A percentile compares a stretch with the other conserved stretches of the same genome.
Conservation (phyloP, 2,113 vertebrate genomes). For the Jaculus jaculus region DNA sequence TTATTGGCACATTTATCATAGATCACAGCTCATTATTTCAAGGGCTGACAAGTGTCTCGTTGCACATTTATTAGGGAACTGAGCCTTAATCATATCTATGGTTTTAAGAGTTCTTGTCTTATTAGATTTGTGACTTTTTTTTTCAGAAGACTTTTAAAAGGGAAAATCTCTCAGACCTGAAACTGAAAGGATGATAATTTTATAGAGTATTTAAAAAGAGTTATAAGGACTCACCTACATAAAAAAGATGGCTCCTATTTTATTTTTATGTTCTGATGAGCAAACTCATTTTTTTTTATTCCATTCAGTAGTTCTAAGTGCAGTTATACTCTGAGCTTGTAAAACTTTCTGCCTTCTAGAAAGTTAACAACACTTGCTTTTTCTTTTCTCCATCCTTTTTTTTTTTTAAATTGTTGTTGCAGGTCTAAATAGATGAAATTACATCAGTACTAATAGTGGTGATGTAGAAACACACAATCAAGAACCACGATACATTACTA, state of each 20-base stretch:
- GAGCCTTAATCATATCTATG: constrained; percentile 76
- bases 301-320: not conserved
- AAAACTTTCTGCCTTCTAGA: constrained; percentile 37
- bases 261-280: constrained; percentile 76
- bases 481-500: not conserved
- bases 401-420: not conserved
- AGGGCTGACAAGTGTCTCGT: constrained; percentile 65
- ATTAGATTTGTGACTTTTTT: constrained; percentile 77
- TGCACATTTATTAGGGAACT: constrained; percentile 75
- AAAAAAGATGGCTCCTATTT: constrained; percentile 68
- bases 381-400: not conserved
- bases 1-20: constrained; percentile 76
- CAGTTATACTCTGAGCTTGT: constrained; percentile 9
- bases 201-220: constrained; percentile 78
- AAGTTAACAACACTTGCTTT: not conserved
- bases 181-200: constrained; percentile 75
- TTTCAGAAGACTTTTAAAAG: constrained; percentile 72
- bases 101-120: constrained; percentile 76
- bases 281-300: constrained; percentile 55
- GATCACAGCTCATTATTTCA: constrained; percentile 75
- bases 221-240: constrained; percentile 73
- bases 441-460: not conserved
- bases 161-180: constrained; percentile 46
- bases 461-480: constrained; percentile 27
- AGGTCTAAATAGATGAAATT: not conserved